phyloP scores from a whole-genome alignment of 1,140 invertebrate species.

The Limonius californicus region DNA sequence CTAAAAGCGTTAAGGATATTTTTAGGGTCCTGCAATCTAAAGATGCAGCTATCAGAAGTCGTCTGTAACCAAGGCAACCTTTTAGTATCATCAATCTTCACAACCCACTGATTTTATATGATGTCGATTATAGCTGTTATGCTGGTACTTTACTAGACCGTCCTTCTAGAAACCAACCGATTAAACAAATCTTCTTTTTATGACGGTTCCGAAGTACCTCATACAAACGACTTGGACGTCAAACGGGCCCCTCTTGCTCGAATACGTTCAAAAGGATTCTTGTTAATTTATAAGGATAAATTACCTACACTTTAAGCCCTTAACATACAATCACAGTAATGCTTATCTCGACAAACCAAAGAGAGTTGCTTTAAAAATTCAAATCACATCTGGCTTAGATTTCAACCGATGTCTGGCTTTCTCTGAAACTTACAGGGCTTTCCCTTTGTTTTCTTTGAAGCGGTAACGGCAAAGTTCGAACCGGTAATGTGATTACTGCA shows the following conservation, averaged over 20 bases:
- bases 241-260: too few species aligned
- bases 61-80: constrained; percentile 23
- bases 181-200: constrained; percentile 23
- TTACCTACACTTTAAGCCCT: too few species aligned
- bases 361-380: not conserved
- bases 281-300: too few species aligned
- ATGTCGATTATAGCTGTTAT: constrained; percentile 26
- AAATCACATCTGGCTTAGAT: not conserved
- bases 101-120: constrained; percentile 27
- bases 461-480: not conserved
- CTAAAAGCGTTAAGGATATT: too few species aligned
- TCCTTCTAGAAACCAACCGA: constrained; percentile 19
- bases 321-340: too few species aligned
- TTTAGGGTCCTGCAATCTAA: too few species aligned
- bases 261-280: too few species aligned
- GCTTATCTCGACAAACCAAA: too few species aligned
- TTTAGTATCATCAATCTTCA: constrained; percentile 26
- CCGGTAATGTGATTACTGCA: constrained; percentile 10
- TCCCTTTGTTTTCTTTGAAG: not conserved
- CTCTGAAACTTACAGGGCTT: not conserved
- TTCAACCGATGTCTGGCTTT: not conserved
- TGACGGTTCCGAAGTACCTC: not conserved
- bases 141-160: constrained; percentile 22
- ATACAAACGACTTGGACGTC: too few species aligned
- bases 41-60: constrained; percentile 9